These are phyloP conservation scores for Hycleus cichorii DNA, from an alignment of 1,140 invertebrate genomes.

Conservation along the genomic window DNA sequence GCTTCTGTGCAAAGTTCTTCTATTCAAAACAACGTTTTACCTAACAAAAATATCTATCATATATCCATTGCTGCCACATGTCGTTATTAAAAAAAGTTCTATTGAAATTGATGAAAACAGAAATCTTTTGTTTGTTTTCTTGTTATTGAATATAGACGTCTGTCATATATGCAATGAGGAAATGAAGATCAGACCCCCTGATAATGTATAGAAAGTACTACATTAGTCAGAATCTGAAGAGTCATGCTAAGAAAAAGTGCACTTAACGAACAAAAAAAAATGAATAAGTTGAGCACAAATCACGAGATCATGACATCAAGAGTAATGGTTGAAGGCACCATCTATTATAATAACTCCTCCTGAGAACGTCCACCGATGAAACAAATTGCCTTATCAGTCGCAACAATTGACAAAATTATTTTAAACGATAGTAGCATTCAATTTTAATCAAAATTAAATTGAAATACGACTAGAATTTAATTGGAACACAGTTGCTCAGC, in stretches of 20 bases:
- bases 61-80: slow-evolving; percentile 1
- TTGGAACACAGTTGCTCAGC: too few relatives aligned
- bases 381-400: not conserved
- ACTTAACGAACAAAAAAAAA: slow-evolving; percentile 20
- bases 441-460: too few relatives aligned
- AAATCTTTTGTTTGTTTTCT: not conserved
- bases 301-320: slow-evolving; percentile 17
- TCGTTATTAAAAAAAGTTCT: not conserved
- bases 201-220: slow-evolving; percentile 16
- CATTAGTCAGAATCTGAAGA: slow-evolving; percentile 17
- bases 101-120: not conserved
- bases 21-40: not conserved
- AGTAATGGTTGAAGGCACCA: slow-evolving; percentile 13
- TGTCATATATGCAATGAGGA: slow-evolving; percentile 13
- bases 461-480: too few relatives aligned
- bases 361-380: slow-evolving; percentile 5
- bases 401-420: slow-evolving; percentile 8
- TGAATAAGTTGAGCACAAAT: slow-evolving; percentile 15
- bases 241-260: slow-evolving; percentile 20
- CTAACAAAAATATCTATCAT: slow-evolving; percentile 3
- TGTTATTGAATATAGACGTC: slow-evolving; percentile 2
- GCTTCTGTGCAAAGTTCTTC: slow-evolving; percentile 6
- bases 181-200: slow-evolving; percentile 12
- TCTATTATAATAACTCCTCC: slow-evolving; percentile 7
- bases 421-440: not conserved